Evolutionary conservation across 2,113 vertebrate species (phyloP).

Genomic region (Panthera uncia): DNA sequence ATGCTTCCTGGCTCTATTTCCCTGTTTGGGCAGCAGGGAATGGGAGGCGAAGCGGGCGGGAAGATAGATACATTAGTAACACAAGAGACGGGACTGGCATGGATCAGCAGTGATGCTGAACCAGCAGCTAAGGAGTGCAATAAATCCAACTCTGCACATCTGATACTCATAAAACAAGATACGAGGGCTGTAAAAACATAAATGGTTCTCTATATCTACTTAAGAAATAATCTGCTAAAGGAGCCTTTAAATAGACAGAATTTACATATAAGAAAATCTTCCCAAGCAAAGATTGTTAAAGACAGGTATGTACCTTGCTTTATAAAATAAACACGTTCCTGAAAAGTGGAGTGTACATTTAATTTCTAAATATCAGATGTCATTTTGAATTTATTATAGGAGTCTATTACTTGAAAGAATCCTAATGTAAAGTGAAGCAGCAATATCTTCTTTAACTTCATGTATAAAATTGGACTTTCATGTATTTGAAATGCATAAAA

Average conservation of each 20-base stretch:
- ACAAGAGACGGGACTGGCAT: neutral
- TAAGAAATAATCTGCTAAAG: neutral
- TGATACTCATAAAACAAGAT: neutral
- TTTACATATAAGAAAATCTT: neutral
- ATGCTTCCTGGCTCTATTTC: neutral
- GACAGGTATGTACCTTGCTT: neutral
- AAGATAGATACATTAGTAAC: neutral
- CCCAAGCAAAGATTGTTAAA: neutral
- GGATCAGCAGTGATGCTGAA: neutral
- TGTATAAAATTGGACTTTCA: neutral
- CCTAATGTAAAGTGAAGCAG: neutral
- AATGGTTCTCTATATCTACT: neutral
- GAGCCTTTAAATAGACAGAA: neutral
- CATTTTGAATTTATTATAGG: neutral
- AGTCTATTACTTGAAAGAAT: neutral
- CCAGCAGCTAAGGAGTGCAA: neutral
- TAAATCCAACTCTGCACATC: neutral
- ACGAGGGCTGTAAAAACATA: neutral
- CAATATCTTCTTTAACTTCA: neutral
- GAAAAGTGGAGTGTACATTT: neutral
- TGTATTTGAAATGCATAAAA: neutral
- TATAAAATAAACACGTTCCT: conserved; percentile 2
- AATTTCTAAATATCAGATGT: neutral
- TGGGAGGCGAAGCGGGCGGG: neutral
- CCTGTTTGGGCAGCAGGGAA: neutral